Base-by-base conservation (phyloP, 2,797 vertebrate species). In the Schizopygopsis malacanthus region DNA sequence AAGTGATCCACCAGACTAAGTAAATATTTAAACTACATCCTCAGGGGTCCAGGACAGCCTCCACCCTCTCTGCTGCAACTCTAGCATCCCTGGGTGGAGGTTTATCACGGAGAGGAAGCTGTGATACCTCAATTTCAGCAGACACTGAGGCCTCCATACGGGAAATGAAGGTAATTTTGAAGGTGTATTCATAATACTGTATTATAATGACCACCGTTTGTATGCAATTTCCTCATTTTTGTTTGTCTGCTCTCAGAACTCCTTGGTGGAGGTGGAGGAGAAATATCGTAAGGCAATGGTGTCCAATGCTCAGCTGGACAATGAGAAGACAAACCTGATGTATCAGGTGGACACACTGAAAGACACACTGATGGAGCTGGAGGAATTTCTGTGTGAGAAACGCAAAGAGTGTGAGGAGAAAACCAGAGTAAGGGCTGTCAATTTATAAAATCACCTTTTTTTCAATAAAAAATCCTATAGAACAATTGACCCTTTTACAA, bases 251-350 rank as follows among this genome's bases (percentile, higher is more conserved):
- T 45, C 65, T 6, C 92, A 99, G 98, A 97, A 98, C 92, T 97
- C 97, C 0, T 92, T 98, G 70, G 94, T 91, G 0, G 97, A 99
- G 91, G 95, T 94, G 0, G 97, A 99, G 85, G 97, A 98, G 90
- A 97, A 96, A 16, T 98, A 98, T 33, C 97, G 96, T 16, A 96
- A 95, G 85, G 97, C 97, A 4, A 98, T 99, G 97, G 96, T 98
- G 11, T 97, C 97, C 69, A 99, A 97, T 2, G 97, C 97, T 54
- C 98, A 98, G 87, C 94, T 99, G 1, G 97, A 99, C 95, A 99
- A 98, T 16, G 97, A 98, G 75, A 99, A 98, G 93, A 94, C 94
- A 0, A 95, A 97, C 76, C 95, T 98, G 88, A 97, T 98, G 95
- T 99, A 97, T 90, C 97, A 99, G 93, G 97, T 98, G 8, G 98